Base-by-base conservation (phyloP, 2,888 invertebrate genomes). In the Rhagophthalmus giganteus region DNA sequence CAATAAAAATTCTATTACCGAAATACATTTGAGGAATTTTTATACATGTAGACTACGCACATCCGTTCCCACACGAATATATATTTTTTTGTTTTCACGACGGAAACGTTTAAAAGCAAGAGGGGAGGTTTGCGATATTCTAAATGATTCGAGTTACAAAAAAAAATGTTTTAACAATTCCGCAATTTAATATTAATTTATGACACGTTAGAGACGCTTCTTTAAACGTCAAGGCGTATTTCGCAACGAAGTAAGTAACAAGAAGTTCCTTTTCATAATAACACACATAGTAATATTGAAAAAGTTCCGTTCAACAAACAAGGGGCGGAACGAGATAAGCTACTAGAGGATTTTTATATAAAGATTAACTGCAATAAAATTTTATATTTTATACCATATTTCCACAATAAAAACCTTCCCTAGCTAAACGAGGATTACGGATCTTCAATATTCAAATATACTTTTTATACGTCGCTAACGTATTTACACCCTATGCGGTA, bases 51-150 rank as follows among this genome's bases (percentile, higher is more conserved):
- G n/a, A n/a, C n/a, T n/a, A n/a, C n/a, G 49, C 54, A 56, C 59
- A 53, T 61, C 61, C 58, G 61, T 61, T 61, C 59, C 53, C 61
- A 59, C 54, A 58, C 52, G 53, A 61, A 55, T 61, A 54, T 59
- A 38, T 48, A 55, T 58, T 59, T 59, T 61, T 54, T 39, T 58
- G 58, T 56, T 56, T 54, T 50, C 37, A 33, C 41, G 32, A 39
- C 41, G 31, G 47, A 53, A 37, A 44, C 51, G 38, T 51, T 38
- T 25, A 27, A 30, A 40, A 39, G 20, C 25, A 44, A 38, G 38
- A 16, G 38, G n/a, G n/a, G n/a, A n/a, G n/a, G n/a, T n/a, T n/a
- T n/a, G n/a, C n/a, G n/a, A n/a, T n/a, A n/a, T n/a, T n/a, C n/a
- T n/a, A n/a, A n/a, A n/a, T n/a, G n/a, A n/a, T n/a, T n/a, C n/a